These are phyloP conservation scores for Drosophila lacertosa DNA, from an alignment of 1,140 invertebrate genomes.

Conservation along the genomic window DNA sequence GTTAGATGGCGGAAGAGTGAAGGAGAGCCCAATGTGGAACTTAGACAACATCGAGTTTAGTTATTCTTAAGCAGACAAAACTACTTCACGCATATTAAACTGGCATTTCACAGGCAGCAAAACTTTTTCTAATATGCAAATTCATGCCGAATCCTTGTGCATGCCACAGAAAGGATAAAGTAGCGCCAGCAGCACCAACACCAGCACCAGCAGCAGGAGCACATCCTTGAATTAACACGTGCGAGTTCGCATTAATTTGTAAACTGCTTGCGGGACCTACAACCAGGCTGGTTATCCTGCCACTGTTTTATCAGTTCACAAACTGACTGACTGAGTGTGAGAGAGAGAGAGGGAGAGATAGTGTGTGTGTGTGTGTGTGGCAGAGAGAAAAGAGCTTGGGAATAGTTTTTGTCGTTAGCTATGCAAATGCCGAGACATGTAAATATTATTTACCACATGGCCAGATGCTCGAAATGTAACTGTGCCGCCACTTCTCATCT, in stretches of 20 bases:
- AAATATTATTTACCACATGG: slow-evolving; percentile 78
- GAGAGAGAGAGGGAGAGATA: not conserved
- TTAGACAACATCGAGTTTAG: slow-evolving; percentile 66
- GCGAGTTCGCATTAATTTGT: slow-evolving; percentile 81
- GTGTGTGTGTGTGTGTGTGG: too few relatives aligned
- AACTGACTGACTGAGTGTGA: not conserved
- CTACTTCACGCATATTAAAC: slow-evolving; percentile 82
- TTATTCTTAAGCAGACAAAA: slow-evolving; percentile 69
- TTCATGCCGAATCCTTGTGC: slow-evolving; percentile 61
- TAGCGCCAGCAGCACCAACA: slow-evolving; percentile 41
- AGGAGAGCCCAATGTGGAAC: slow-evolving; percentile 32
- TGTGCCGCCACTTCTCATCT: slow-evolving; percentile 58
- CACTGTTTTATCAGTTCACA: slow-evolving; percentile 8
- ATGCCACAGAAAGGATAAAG: slow-evolving; percentile 49
- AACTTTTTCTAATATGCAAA: slow-evolving; percentile 82
- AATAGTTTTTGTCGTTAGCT: slow-evolving; percentile 78
- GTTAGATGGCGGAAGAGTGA: too few relatives aligned
- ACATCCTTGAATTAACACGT: slow-evolving; percentile 82
- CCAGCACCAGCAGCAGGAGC: slow-evolving; percentile 38
- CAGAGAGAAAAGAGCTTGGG: not conserved
- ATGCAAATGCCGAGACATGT: slow-evolving; percentile 75
- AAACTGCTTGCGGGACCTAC: slow-evolving; percentile 58
- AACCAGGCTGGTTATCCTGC: not conserved
- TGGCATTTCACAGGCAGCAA: slow-evolving; percentile 75
- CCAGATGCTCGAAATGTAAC: slow-evolving; percentile 76